A percentile compares a stretch with the other conserved stretches of the same genome.
phyloP scores from a whole-genome alignment of 2,888 invertebrate genomes.

The Nemurella pictetii region DNA sequence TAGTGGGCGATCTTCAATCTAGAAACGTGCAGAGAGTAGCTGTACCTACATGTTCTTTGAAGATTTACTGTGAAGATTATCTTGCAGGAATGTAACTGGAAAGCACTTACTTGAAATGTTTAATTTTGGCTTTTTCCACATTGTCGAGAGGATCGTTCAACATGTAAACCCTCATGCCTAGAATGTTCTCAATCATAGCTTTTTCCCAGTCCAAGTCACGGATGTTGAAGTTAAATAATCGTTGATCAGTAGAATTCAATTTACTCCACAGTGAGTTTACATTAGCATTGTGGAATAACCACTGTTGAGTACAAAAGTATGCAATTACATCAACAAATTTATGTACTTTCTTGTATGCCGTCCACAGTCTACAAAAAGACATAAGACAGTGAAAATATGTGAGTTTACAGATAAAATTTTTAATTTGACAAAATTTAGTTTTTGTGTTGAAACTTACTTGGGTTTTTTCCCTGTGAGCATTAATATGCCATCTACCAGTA shows the following conservation, averaged over 20 bases:
- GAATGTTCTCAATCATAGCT: neutral
- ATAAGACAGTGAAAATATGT: conserved; percentile 9
- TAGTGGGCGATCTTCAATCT: neutral
- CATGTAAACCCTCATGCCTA: conserved; percentile 25
- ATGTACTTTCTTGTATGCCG: conserved; percentile 29
- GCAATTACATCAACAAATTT: conserved; percentile 33
- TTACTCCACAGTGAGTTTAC: conserved; percentile 17
- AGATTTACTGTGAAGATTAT: no score
- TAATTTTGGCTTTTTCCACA: conserved; percentile 15
- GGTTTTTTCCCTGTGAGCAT: conserved; percentile 68
- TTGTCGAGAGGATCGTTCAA: conserved; percentile 19
- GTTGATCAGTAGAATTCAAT: conserved; percentile 10
- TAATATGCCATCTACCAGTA: conserved; percentile 64
- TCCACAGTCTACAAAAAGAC: conserved; percentile 6
- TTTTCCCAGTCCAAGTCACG: conserved; percentile 24
- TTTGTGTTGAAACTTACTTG: neutral
- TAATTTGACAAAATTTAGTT: neutral
- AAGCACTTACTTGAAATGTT: neutral
- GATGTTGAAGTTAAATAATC: conserved; percentile 28
- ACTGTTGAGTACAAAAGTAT: conserved; percentile 31
- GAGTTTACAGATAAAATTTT: conserved; percentile 46
- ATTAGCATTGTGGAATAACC: conserved; percentile 31
- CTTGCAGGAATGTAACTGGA: neutral
- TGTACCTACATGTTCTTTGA: no score
- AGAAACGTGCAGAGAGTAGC: neutral